Percentiles rank a stretch among this genome's conserved stretches.
Conservation (phyloP, 2,888 invertebrate species). For the Drosophila sordidula region DNA sequence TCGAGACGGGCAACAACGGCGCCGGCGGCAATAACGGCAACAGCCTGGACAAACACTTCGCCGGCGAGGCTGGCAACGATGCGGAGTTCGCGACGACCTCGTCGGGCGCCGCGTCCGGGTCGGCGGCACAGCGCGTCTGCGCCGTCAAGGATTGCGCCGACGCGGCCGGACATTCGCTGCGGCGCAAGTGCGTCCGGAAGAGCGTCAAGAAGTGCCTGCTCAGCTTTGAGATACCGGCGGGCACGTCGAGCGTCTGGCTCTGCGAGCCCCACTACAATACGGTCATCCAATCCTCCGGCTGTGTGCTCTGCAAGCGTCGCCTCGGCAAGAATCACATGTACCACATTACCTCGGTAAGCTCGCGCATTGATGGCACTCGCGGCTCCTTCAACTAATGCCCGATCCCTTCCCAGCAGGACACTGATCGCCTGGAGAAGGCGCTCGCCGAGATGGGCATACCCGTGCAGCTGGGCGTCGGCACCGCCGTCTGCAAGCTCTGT, state of each 20-base stretch:
- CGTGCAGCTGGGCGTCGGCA: constrained; percentile 88
- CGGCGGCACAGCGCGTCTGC: constrained; percentile 84
- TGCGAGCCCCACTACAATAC: constrained; percentile 90
- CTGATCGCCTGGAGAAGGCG: constrained; percentile 86
- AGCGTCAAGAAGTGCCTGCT: constrained; percentile 88
- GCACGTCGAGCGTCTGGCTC: constrained; percentile 87
- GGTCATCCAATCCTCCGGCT: constrained; percentile 90
- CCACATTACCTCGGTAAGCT: constrained; percentile 87
- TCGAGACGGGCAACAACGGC: constrained; percentile 58
- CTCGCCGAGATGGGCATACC: constrained; percentile 89
- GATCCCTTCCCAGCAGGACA: constrained; percentile 86
- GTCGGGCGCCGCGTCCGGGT: constrained; percentile 14
- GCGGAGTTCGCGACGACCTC: constrained; percentile 43
- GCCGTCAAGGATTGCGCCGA: constrained; percentile 88
- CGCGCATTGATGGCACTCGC: too few species aligned
- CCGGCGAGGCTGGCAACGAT: constrained; percentile 35
- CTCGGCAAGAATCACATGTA: constrained; percentile 92
- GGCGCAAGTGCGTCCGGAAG: constrained; percentile 90
- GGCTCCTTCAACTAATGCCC: background rate
- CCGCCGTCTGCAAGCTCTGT: constrained; percentile 93
- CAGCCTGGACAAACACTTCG: constrained; percentile 49
- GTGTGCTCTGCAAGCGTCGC: constrained; percentile 91
- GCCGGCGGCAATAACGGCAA: constrained; percentile 2
- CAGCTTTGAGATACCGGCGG: constrained; percentile 88
- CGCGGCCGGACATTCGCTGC: constrained; percentile 88